Evolutionary conservation across 2,113 vertebrate genomes (phyloP).

Genomic region (Neogobius melanostomus): DNA sequence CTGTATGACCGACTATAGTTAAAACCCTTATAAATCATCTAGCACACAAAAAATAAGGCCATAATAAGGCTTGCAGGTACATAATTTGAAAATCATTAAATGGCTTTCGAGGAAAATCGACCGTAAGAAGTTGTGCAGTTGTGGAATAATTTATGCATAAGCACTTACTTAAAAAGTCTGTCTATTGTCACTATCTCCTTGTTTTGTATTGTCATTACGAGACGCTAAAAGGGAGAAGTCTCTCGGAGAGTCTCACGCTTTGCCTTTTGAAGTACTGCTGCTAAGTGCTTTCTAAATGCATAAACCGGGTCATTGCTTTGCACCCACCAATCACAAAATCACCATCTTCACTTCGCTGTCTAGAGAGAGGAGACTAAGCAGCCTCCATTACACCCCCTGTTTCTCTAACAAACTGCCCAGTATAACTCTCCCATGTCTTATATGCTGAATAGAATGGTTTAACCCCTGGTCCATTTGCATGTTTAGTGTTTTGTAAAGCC

Average conservation of each 20-base stretch:
- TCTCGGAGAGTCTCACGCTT: not conserved
- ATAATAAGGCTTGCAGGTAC: no score
- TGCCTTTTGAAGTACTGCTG: not conserved
- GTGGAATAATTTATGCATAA: not conserved
- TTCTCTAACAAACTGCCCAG: not conserved
- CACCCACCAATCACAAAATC: not conserved
- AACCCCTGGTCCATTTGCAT: slow-evolving; percentile 25
- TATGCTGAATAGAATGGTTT: slow-evolving; percentile 7
- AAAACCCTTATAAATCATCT: no score
- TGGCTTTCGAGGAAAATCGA: no score
- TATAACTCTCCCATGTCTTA: not conserved
- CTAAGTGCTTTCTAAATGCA: slow-evolving; percentile 3
- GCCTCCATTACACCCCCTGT: not conserved
- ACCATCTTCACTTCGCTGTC: not conserved
- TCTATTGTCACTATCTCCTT: not conserved
- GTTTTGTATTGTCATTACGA: not conserved
- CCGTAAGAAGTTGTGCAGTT: not conserved
- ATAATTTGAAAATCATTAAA: no score
- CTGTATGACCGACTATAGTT: no score
- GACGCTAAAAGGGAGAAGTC: not conserved
- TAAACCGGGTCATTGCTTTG: not conserved
- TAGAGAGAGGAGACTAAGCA: not conserved
- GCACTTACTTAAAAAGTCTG: not conserved
- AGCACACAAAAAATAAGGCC: no score
- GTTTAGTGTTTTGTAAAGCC: slow-evolving; percentile 14